phyloP scores from a whole-genome alignment of 2,888 invertebrate genomes.

The Trichogramma evanescens region DNA sequence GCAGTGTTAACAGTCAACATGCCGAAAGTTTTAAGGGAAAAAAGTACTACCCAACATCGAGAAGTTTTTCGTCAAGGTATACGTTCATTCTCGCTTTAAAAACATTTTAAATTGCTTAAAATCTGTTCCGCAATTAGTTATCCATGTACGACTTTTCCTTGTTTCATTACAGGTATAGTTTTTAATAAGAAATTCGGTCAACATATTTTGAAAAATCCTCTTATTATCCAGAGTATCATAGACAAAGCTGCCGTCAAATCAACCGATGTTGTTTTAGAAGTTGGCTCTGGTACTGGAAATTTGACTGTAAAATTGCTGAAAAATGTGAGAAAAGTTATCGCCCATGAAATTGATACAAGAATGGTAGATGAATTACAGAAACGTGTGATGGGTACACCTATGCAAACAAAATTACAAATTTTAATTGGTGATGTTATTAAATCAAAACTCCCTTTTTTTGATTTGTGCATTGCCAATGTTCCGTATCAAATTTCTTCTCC shows the following conservation, averaged over 20 bases:
- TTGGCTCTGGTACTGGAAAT: slow-evolving; percentile 98
- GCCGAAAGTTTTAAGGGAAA: slow-evolving; percentile 76
- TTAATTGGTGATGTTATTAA: slow-evolving; percentile 92
- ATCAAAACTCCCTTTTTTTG: slow-evolving; percentile 89
- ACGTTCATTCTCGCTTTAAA: slow-evolving; percentile 1
- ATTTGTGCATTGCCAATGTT: slow-evolving; percentile 96
- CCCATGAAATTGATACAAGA: slow-evolving; percentile 94
- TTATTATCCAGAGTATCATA: slow-evolving; percentile 89
- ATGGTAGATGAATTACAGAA: slow-evolving; percentile 97
- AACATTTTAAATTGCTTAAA: slow-evolving; percentile 3
- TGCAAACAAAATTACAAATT: slow-evolving; percentile 85
- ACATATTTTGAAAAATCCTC: slow-evolving; percentile 90
- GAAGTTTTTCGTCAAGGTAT: slow-evolving; percentile 79
- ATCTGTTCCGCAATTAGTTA: neutral
- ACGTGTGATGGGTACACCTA: slow-evolving; percentile 82
- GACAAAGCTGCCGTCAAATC: slow-evolving; percentile 89
- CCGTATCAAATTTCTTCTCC: slow-evolving; percentile 98
- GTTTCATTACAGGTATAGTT: slow-evolving; percentile 64
- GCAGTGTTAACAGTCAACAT: slow-evolving; percentile 48
- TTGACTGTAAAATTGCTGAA: slow-evolving; percentile 94
- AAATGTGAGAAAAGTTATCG: slow-evolving; percentile 86
- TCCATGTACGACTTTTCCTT: neutral
- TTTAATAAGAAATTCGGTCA: slow-evolving; percentile 96
- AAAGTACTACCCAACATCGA: slow-evolving; percentile 59
- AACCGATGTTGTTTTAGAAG: slow-evolving; percentile 94